These are phyloP conservation scores for Chaetura pelagica DNA, from an alignment of 2,113 vertebrate genomes.

Conservation along the genomic window DNA sequence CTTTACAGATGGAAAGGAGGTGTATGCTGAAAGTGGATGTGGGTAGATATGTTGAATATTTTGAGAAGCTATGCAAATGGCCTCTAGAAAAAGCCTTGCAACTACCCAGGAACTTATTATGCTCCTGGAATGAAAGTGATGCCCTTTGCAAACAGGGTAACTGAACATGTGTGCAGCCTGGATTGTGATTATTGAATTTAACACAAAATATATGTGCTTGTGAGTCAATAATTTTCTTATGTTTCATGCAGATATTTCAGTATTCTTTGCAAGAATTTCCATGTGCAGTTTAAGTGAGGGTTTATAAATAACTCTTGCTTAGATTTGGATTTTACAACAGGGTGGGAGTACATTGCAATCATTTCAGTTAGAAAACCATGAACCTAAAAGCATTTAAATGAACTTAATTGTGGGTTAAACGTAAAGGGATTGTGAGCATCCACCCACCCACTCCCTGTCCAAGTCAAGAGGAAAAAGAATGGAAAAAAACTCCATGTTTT, in stretches of 20 bases:
- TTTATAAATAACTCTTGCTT: background rate
- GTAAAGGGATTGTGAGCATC: background rate
- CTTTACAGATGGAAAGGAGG: background rate
- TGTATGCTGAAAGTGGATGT: background rate
- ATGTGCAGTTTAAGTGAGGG: background rate
- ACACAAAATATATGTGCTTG: background rate
- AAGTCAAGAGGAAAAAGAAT: background rate
- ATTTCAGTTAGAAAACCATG: background rate
- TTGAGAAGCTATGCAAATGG: background rate
- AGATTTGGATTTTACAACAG: background rate
- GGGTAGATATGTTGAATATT: background rate
- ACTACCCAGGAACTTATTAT: rapidly evolving
- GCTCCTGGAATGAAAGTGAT: background rate
- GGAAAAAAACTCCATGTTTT: background rate
- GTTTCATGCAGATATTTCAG: background rate
- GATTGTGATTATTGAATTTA: background rate
- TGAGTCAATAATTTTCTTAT: background rate
- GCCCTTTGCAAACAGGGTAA: background rate
- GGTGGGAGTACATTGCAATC: background rate
- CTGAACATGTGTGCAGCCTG: background rate
- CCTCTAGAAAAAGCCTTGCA: background rate
- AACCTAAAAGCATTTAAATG: background rate
- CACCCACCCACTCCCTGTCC: background rate
- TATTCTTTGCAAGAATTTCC: background rate
- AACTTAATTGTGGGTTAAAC: background rate